Base-by-base conservation (phyloP, 2,888 invertebrate genomes). In the Amphipoea oculea region DNA sequence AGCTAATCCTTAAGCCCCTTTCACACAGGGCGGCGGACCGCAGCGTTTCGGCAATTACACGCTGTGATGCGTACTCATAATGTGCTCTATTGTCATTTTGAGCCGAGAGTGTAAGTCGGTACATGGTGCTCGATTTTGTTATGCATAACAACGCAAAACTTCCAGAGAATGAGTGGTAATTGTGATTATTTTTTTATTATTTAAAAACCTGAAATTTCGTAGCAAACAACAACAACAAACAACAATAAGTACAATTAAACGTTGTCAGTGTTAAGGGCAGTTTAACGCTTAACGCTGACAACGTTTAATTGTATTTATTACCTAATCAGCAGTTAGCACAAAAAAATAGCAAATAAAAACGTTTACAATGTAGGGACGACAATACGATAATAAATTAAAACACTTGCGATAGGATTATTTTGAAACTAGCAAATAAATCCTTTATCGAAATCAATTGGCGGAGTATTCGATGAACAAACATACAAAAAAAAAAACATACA, bases 31-130 rank as follows among this genome's bases (percentile, higher is more conserved):
- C 83, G 85, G 88, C 81, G 90, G 84, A 83, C 82, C 77, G 89
- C 86, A 79, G 80, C 77, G 86, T 88, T 87, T 82, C 76, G 81
- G 79, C 87, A 89, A 89, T 91, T 90, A 90, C 88, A 88, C 87
- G 90, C 85, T 76, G 79, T 83, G 86, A 85, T 83, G 78, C 83
- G 82, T 82, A 75, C 69, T 60, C 82, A 85, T 87, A 85, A 78
- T 86, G 85, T 63, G n/a, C 76, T 69, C 84, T 86, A 87, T 63
- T 87, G 84, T 86, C 65, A 66, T 71, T 48, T 62, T 36, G 70
- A 65, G 75, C 72, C 45, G 60, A 40, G n/a, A 23, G 76, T 62
- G 1, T 76, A 48, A 75, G 36, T 48, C 14, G 11, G 6, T 86
- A 86, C 82, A 87, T 71, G 85, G 62, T 84, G 85, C 40, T 86